Conservation (phyloP, 2,797 vertebrate genomes). For the Pseudomugil gertrudae region DNA sequence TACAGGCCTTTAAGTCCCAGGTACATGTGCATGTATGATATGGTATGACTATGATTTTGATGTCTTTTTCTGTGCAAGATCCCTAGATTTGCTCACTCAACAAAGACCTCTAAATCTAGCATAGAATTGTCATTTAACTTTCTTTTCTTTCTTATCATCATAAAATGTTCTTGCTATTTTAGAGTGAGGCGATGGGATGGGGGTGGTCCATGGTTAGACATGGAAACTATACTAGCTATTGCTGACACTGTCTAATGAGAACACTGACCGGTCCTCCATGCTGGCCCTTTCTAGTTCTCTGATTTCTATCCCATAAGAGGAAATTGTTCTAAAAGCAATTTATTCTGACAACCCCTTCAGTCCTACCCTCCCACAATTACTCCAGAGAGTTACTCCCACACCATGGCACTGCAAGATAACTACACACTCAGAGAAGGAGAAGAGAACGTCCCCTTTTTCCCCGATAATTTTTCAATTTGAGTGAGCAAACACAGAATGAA, state of each 20-base stretch:
- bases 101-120: slow-evolving; percentile 20
- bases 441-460: slow-evolving; percentile 80
- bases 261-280: slow-evolving; percentile 78
- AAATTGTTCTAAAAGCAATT: slow-evolving; percentile 87
- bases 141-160: slow-evolving; percentile 33
- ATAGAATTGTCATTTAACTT: slow-evolving; percentile 28
- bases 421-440: slow-evolving; percentile 74
- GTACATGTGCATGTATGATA: slow-evolving; percentile 22
- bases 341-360: slow-evolving; percentile 78
- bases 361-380: slow-evolving; percentile 39
- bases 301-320: slow-evolving; percentile 85
- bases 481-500: slow-evolving; percentile 85
- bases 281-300: slow-evolving; percentile 82
- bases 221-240: slow-evolving; percentile 55
- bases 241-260: slow-evolving; percentile 84
- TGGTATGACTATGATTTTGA: not conserved
- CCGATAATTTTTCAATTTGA: slow-evolving; percentile 91
- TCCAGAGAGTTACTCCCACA: slow-evolving; percentile 62
- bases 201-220: slow-evolving; percentile 52
- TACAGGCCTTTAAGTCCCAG: slow-evolving; percentile 90
- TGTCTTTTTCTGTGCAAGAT: slow-evolving; percentile 12
- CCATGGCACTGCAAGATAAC: slow-evolving; percentile 72
- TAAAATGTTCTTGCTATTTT: slow-evolving; percentile 51
- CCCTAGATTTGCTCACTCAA: slow-evolving; percentile 15
- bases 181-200: not conserved